These are phyloP conservation scores for Gnatocerus cornutus DNA, from an alignment of 2,888 invertebrate genomes.

Conservation along the genomic window DNA sequence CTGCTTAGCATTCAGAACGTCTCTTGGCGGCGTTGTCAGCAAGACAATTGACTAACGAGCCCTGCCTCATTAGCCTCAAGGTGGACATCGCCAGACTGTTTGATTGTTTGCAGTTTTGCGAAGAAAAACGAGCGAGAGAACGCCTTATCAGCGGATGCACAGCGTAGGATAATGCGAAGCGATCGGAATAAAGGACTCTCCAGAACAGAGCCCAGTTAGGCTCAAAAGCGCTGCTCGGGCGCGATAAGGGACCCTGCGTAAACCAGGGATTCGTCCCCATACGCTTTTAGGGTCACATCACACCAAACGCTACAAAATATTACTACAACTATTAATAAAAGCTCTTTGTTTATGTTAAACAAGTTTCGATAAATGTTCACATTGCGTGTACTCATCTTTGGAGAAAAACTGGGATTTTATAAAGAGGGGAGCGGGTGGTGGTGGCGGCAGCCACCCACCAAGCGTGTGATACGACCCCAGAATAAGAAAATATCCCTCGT, in stretches of 20 bases:
- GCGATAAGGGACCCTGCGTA: constrained; percentile 68
- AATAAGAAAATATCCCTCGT: constrained; percentile 59
- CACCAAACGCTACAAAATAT: constrained; percentile 39
- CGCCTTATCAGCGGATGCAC: constrained; percentile 62
- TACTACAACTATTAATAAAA: no score
- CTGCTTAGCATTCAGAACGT: constrained; percentile 62
- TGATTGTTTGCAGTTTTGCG: constrained; percentile 56
- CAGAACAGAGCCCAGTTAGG: constrained; percentile 63
- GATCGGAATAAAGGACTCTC: constrained; percentile 67
- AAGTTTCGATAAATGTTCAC: no score
- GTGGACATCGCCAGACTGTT: constrained; percentile 62
- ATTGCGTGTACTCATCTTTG: no score
- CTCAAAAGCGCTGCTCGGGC: constrained; percentile 67
- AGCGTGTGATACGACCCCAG: constrained; percentile 44
- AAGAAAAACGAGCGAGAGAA: constrained; percentile 21
- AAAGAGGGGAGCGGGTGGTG: no score
- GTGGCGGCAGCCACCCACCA: neutral
- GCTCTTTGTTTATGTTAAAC: no score
- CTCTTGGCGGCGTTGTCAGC: constrained; percentile 64
- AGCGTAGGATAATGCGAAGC: constrained; percentile 68
- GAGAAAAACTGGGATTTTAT: no score
- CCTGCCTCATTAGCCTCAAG: constrained; percentile 65
- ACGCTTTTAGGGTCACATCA: constrained; percentile 59
- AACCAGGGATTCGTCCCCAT: constrained; percentile 61
- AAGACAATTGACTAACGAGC: constrained; percentile 67